Percentiles rank a stretch among this genome's conserved stretches.
Conservation (phyloP, 2,797 vertebrate species). For the Myotis vivesi region DNA sequence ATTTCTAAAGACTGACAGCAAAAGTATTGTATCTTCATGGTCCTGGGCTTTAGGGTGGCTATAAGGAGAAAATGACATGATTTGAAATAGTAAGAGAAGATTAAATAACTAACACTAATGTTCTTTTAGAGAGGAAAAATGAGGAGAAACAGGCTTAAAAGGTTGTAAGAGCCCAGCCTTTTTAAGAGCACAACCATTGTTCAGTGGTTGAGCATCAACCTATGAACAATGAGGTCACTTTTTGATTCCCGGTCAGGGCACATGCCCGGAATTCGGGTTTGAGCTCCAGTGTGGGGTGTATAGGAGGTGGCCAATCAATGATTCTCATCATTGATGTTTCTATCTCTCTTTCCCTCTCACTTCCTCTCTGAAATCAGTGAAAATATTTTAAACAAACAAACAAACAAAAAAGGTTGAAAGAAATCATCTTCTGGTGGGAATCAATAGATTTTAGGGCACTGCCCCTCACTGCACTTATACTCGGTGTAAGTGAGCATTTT, state of each 20-base stretch:
- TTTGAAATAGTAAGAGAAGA: background rate
- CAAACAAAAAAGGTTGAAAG: background rate
- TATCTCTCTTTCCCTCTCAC: no score
- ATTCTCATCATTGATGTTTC: no score
- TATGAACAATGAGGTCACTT: no score
- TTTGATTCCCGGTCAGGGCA: no score
- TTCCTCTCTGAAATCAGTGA: no score
- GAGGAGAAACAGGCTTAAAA: background rate
- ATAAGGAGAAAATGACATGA: background rate
- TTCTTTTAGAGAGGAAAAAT: constrained; percentile 9
- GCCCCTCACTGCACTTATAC: background rate
- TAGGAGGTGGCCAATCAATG: no score
- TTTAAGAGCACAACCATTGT: no score
- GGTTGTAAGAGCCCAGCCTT: background rate
- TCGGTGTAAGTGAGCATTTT: background rate
- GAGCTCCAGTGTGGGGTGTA: no score
- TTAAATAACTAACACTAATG: background rate
- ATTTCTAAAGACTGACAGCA: background rate
- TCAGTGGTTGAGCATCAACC: no score
- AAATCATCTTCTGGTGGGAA: background rate
- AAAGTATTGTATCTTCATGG: background rate
- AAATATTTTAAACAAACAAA: no score
- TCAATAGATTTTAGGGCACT: background rate
- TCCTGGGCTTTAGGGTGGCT: background rate
- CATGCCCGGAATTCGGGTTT: no score